phyloP scores from a whole-genome alignment of 2,888 invertebrate species.

The Plebejus melissa region DNA sequence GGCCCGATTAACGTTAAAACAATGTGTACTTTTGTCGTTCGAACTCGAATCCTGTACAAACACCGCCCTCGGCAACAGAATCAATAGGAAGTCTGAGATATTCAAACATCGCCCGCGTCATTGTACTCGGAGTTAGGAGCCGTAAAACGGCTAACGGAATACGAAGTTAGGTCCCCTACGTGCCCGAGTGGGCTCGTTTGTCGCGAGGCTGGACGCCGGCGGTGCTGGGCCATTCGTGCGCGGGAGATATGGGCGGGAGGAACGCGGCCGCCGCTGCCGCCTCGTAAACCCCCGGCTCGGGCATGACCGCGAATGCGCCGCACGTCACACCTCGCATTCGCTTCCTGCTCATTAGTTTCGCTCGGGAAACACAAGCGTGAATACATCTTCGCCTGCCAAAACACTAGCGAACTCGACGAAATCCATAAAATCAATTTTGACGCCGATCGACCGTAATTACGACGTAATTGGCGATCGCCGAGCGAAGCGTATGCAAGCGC shows the following conservation, averaged over 20 bases:
- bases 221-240: slow-evolving; percentile 67
- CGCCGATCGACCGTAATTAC: slow-evolving; percentile 4
- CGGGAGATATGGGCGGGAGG: slow-evolving; percentile 73
- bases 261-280: slow-evolving; percentile 67
- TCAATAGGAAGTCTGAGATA: slow-evolving; percentile 39
- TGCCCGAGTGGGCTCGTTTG: slow-evolving; percentile 61
- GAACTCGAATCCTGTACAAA: slow-evolving; percentile 36
- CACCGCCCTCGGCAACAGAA: slow-evolving; percentile 33
- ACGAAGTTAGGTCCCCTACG: slow-evolving; percentile 58
- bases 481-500: neutral
- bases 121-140: slow-evolving; percentile 50
- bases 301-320: slow-evolving; percentile 66
- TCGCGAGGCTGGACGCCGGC: slow-evolving; percentile 59
- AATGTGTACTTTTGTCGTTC: slow-evolving; percentile 31
- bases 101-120: slow-evolving; percentile 42
- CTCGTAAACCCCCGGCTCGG: slow-evolving; percentile 72
- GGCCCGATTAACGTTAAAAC: slow-evolving; percentile 32
- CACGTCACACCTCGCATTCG: slow-evolving; percentile 56
- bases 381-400: neutral
- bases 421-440: slow-evolving; percentile 2
- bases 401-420: neutral
- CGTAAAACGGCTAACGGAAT: slow-evolving; percentile 59
- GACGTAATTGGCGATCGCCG: slow-evolving; percentile 5
- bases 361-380: neutral
- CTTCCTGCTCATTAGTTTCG: slow-evolving; percentile 49